Base-by-base conservation (phyloP, 2,113 vertebrate genomes). In the Psittacara wagleri region DNA sequence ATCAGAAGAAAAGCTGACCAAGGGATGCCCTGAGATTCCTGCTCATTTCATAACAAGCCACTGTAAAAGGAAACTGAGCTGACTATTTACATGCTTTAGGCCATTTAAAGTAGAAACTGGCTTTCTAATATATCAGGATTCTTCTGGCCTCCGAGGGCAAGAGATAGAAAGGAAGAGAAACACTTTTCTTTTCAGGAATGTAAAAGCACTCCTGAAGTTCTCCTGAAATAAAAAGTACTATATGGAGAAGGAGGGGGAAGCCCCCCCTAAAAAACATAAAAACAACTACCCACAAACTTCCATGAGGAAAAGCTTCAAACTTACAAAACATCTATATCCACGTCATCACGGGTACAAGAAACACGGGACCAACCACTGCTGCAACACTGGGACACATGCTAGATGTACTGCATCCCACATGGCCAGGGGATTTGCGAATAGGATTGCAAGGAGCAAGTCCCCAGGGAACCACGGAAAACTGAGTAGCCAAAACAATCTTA, bases 281-380 rank as follows among this genome's bases (percentile, higher is more conserved):
- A 4, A 5, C 24, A 75, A 24, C 31, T 17, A 86, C 44, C n/a
- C 28, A 69, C 35, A 76, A 94, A 89, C 28, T 14, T 57, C 52
- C 62, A 23, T 28, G 41, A 62, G 31, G 37, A 88, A 84, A 70
- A 54, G 9, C 41, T 81, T 86, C 57, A 61, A 59, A 39, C 25
- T 64, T 31, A 48, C 0, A 5, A 82, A 57, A 49, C 17, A 12
- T 67, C 31, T 35, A 25, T 20, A 80, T 22, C 31, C n/a, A 63
- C 20, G 33, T 54, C 28, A 68, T 8, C 1, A 3, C 13, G 12
- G 29, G 18, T 19, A 48, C 3, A 18, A 31, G 33, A 55, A 72
- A 28, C 57, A 64, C 0, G 0, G 11, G 22, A 52, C 23, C 0
- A 0, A 41, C 5, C 1, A 1, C 69, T 64, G 31, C 61, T 68